Conservation (phyloP, 2,797 vertebrate genomes). For the Odontamblyopus rebecca region DNA sequence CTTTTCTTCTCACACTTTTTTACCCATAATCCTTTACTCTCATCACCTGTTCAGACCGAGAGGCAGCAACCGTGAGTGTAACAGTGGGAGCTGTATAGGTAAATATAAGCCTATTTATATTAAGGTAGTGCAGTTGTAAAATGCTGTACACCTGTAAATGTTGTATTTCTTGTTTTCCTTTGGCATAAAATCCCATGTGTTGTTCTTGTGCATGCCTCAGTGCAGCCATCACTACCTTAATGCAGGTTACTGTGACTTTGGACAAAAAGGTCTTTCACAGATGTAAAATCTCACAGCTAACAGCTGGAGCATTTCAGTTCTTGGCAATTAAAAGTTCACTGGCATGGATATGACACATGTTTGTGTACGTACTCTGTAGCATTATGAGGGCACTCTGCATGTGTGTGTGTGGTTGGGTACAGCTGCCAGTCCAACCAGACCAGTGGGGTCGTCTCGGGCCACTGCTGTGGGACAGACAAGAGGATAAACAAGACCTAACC, state of each 20-base stretch:
- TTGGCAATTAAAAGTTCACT: neutral
- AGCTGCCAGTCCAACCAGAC: constrained; percentile 29
- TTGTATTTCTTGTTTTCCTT: neutral
- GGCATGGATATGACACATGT: neutral
- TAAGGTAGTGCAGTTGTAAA: neutral
- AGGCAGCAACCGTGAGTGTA: too few species aligned
- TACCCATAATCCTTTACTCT: too few species aligned
- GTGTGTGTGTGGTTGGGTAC: neutral
- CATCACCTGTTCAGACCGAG: neutral
- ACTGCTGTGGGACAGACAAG: constrained; percentile 35
- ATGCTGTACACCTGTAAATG: neutral
- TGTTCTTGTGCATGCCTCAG: neutral
- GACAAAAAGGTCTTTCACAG: constrained; percentile 2
- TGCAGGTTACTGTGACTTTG: neutral
- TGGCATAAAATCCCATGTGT: neutral
- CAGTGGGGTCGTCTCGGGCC: constrained; percentile 41
- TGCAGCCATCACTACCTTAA: constrained; percentile 2
- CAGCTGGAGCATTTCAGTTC: neutral
- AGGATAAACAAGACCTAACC: constrained; percentile 14
- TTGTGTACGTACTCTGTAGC: neutral
- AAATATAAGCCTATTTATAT: too few species aligned
- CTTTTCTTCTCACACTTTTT: neutral
- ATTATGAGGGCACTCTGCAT: constrained; percentile 10
- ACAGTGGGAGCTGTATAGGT: too few species aligned
- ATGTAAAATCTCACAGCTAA: neutral